These are phyloP conservation scores for Bombus difficillimus DNA, from an alignment of 1,140 invertebrate species.

Conservation along the genomic window DNA sequence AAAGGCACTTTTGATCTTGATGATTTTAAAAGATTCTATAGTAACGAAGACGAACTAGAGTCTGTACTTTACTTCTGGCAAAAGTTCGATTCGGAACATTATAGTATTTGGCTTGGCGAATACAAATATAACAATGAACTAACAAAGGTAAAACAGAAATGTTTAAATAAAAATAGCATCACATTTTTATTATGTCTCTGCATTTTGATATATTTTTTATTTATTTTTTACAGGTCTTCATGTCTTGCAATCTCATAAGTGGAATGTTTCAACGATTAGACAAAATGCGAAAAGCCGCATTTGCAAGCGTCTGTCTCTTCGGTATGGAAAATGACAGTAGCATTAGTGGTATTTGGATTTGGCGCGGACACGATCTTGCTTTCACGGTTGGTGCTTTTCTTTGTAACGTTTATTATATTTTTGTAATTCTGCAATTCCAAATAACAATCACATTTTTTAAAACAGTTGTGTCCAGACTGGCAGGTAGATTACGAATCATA, in stretches of 20 bases:
- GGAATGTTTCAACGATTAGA: slow-evolving; percentile 99
- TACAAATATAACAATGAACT: slow-evolving; percentile 98
- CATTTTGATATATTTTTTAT: not conserved
- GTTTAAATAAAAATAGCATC: not conserved
- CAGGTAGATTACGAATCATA: slow-evolving; percentile 99
- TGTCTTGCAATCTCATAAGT: slow-evolving; percentile 81
- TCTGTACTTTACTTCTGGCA: slow-evolving; percentile 99
- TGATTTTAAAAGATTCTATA: slow-evolving; percentile 98
- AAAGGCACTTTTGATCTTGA: slow-evolving; percentile 97
- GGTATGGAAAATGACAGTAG: slow-evolving; percentile 95
- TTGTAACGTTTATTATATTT: not conserved
- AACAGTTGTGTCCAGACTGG: slow-evolving; percentile 94
- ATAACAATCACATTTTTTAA: slow-evolving; percentile 60
- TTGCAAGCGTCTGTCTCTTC: slow-evolving; percentile 96
- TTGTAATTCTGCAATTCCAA: not conserved
- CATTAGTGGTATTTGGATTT: slow-evolving; percentile 98
- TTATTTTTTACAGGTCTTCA: slow-evolving; percentile 79
- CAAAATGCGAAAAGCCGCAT: slow-evolving; percentile 98
- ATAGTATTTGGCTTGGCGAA: slow-evolving; percentile 98
- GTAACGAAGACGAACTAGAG: slow-evolving; percentile 96
- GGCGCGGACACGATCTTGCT: slow-evolving; percentile 97
- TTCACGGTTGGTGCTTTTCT: slow-evolving; percentile 87
- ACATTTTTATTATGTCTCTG: not conserved
- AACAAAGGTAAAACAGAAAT: slow-evolving; percentile 85
- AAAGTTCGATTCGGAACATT: slow-evolving; percentile 98